Conservation (phyloP, 2,797 vertebrate species). For the Chelon labrosus region DNA sequence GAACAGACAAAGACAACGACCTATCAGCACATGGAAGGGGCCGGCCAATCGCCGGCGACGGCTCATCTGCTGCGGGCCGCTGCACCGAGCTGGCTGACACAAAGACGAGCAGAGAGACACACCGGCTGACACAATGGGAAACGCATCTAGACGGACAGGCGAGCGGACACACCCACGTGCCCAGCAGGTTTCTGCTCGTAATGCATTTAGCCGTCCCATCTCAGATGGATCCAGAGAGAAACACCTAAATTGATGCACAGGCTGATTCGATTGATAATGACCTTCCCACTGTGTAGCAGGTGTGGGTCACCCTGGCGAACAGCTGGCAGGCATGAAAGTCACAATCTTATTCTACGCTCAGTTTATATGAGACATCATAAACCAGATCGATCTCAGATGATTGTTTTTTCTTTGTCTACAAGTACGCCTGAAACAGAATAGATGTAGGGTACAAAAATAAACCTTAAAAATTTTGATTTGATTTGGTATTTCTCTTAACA, state of each 20-base stretch:
- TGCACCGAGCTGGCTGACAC: constrained; percentile 45
- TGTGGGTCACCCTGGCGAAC: constrained; percentile 62
- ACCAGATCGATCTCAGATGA: constrained; percentile 4
- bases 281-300: constrained; percentile 64
- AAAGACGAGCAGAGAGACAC: constrained; percentile 28
- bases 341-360: neutral
- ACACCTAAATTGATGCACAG: constrained; percentile 35
- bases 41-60: constrained; percentile 56
- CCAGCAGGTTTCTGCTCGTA: constrained; percentile 44
- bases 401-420: neutral
- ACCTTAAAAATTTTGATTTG: neutral
- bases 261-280: constrained; percentile 64
- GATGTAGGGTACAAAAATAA: neutral
- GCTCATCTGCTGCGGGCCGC: constrained; percentile 46
- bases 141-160: constrained; percentile 26
- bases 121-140: constrained; percentile 29
- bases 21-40: constrained; percentile 66
- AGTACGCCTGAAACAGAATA: neutral
- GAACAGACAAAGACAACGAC: constrained; percentile 72
- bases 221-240: constrained; percentile 45
- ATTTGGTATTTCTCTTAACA: neutral
- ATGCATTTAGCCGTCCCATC: constrained; percentile 46
- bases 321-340: constrained; percentile 58
- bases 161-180: constrained; percentile 43
- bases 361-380: neutral